Percentiles rank a stretch among this genome's conserved stretches.
Evolutionary conservation across 2,888 invertebrate species (phyloP).

Genomic region (Athripsodes cinereus): DNA sequence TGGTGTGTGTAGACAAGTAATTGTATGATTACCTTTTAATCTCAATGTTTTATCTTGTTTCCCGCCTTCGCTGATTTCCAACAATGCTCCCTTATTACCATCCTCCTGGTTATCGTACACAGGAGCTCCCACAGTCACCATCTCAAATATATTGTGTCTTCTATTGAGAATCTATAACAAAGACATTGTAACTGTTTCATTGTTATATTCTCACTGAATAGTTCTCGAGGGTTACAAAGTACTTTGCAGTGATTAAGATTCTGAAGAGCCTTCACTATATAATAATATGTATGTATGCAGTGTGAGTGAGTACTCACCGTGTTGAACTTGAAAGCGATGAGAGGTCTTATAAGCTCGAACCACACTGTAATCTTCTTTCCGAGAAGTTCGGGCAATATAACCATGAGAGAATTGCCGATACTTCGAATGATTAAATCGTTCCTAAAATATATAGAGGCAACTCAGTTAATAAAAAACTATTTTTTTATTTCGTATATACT

Average conservation of each 20-base stretch:
- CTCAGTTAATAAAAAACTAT: too few species aligned
- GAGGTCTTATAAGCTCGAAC: constrained; percentile 86
- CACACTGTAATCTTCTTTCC: constrained; percentile 88
- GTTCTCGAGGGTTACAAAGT: too few species aligned
- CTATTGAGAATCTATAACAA: constrained; percentile 76
- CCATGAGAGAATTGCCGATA: constrained; percentile 86
- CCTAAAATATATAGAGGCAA: too few species aligned
- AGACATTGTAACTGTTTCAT: neutral
- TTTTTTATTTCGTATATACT: too few species aligned
- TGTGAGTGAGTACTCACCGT: constrained; percentile 60
- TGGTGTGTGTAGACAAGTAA: neutral
- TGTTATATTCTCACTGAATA: too few species aligned
- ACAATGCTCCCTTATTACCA: constrained; percentile 38
- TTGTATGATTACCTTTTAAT: constrained; percentile 60
- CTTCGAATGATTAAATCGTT: constrained; percentile 84
- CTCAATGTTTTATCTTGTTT: constrained; percentile 68
- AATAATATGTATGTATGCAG: neutral
- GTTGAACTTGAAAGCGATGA: constrained; percentile 91
- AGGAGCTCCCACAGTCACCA: constrained; percentile 85
- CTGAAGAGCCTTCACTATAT: neutral
- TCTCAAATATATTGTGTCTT: constrained; percentile 95
- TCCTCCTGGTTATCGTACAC: constrained; percentile 54
- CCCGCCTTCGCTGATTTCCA: constrained; percentile 39
- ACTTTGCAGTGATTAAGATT: too few species aligned
- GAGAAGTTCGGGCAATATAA: constrained; percentile 78